phyloP scores from a whole-genome alignment of 2,797 vertebrate species.

The Manis javanica region DNA sequence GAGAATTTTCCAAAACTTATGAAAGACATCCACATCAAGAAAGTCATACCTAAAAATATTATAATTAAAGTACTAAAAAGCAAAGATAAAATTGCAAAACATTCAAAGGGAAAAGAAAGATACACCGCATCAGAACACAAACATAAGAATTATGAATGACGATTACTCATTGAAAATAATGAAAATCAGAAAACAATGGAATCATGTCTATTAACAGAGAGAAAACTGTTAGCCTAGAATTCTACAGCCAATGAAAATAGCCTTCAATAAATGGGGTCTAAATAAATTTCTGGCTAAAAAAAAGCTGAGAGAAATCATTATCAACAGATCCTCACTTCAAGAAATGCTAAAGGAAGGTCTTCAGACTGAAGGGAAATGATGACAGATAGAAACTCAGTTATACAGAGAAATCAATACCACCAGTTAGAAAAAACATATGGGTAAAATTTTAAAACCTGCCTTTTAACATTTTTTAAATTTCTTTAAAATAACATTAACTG shows the following conservation, averaged over 20 bases:
- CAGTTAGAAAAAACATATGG: neutral
- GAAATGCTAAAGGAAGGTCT: neutral
- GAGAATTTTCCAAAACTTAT: slow-evolving; percentile 35
- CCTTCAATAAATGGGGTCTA: slow-evolving; percentile 10
- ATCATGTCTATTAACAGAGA: neutral
- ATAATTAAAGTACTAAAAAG: slow-evolving; percentile 14
- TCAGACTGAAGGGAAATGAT: neutral
- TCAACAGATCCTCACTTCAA: neutral
- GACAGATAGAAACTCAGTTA: neutral
- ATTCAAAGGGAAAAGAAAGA: neutral
- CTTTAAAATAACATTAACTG: neutral
- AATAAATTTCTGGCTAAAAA: neutral
- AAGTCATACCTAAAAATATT: neutral
- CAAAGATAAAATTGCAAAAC: slow-evolving; percentile 14
- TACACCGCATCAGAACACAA: neutral
- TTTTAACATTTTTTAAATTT: neutral
- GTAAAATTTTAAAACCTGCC: neutral
- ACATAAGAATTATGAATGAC: neutral
- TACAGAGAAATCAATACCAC: neutral
- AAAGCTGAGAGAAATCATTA: neutral
- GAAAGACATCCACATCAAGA: neutral
- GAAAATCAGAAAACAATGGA: neutral
- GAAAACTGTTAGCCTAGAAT: neutral
- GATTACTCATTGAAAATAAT: neutral
- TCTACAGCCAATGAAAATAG: neutral